Base-by-base conservation (phyloP, 1,140 invertebrate species). In the Diabrotica undecimpunctata region DNA sequence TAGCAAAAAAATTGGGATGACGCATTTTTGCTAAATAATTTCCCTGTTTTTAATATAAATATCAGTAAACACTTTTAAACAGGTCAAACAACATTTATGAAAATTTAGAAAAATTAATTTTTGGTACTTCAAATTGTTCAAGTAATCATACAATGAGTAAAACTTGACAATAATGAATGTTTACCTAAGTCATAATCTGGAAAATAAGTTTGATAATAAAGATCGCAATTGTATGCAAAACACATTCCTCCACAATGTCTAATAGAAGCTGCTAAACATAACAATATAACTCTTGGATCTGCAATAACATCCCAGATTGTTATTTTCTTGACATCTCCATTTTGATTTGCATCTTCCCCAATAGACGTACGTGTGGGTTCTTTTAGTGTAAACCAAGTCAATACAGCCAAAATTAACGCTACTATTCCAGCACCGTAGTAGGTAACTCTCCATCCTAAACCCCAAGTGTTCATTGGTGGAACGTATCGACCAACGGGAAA, bases 401-500 rank as follows among this genome's bases (percentile, higher is more conserved):
- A 73, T 0, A 86, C 67, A 0, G 88, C 87, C 9, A 96, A 79
- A 7, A 94, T 81, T 0, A 96, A 54, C 1, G 93, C 92, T 3
- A 95, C 83, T 11, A 93, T 85, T 13, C 93, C 94, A 41, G 90
- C 87, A 5, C 90, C 87, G 72, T 92, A 89, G 78, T 95, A 97
- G 25, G 91, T 90, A 14, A 92, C 85, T 73, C 95, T 83, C 94
- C 95, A 97, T 36, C 93, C 92, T 88, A 93, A 75, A 66, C 86
- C 85, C 83, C 89, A 91, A 52, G 89, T 85, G 74, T 96, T 89
- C 11, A 90, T 73, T 52, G 85, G 80, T 0, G 93, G 92, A 51
- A 96, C 84, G 72, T 96, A 96, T 68, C 94, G 87, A 0, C 94
- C 94, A 13, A 96, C 87, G 0, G 93, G 93, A 77, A 95, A 97